phyloP scores from a whole-genome alignment of 2,113 vertebrate species.

The Murina feae region DNA sequence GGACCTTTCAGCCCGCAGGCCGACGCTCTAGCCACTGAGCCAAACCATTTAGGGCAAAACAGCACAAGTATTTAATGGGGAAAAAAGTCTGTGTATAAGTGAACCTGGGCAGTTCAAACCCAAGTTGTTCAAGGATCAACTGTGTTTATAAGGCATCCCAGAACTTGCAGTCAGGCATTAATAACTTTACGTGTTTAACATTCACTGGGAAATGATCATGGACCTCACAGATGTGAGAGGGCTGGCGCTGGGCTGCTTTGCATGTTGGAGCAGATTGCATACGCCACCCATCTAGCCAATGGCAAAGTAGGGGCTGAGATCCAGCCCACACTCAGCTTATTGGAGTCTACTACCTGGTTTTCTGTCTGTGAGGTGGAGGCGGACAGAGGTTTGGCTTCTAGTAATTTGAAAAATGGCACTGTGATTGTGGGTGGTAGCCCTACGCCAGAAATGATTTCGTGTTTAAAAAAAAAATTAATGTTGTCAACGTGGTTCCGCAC shows the following conservation, averaged over 20 bases:
- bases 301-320: not conserved
- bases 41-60: too few relatives aligned
- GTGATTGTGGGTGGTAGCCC: not conserved
- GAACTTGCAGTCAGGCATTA: not conserved
- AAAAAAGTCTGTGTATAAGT: not conserved
- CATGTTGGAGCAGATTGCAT: not conserved
- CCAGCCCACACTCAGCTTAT: not conserved
- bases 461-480: not conserved
- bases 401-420: not conserved
- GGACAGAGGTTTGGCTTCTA: not conserved
- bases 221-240: not conserved
- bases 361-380: not conserved
- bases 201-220: not conserved
- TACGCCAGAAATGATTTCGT: not conserved
- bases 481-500: not conserved
- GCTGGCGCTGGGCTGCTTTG: not conserved
- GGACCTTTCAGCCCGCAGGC: too few relatives aligned
- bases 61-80: not conserved
- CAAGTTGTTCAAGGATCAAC: not conserved
- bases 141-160: not conserved
- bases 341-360: accelerated
- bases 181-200: not conserved
- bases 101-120: too few relatives aligned
- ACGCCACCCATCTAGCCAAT: too few relatives aligned
- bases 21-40: too few relatives aligned